Base-by-base conservation (phyloP, 2,113 vertebrate species). In the Passer montanus region DNA sequence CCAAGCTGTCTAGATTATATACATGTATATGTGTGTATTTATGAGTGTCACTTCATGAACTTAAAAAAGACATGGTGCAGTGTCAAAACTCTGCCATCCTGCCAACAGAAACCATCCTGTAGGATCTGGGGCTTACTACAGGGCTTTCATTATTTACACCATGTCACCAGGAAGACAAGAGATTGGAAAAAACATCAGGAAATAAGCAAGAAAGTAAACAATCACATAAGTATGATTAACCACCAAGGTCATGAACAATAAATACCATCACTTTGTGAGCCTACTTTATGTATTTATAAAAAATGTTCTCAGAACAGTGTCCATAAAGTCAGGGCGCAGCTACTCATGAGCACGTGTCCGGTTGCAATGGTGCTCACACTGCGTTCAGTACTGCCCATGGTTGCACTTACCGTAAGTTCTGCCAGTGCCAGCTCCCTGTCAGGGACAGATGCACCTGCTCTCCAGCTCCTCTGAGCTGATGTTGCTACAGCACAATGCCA, bases 341-440 rank as follows among this genome's bases (percentile, higher is more conserved):
- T 31, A 26, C 30, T 22, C 52, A 3, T 7, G 39, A 53, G 59
- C 87, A 66, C 5, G 3, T 30, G 10, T 22, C 43, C 46, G n/a
- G 13, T 1, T 46, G 47, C 26, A 41, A 6, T 6, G 22, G 26
- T 35, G 39, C 21, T 82, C 18, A 43, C 0, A 0, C 52, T 21
- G 35, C 0, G 3, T 20, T 50, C 37, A n/a, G 26, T 15, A 10
- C 50, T 19, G 31, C 10, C 26, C 7, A 0, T 2, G n/a, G 35
- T 0, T 53, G 52, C n/a, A 35, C 15, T 1, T 2, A 26, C 15
- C 0, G 0, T 7, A 21, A 1, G 3, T 70, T 33, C 68, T 66
- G 41, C 53, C 73, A n/a, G 1, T 0, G 1, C 7, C 55, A 80
- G 73, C 68, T 30, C 43, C 24, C n/a, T 43, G 4, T 2, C 37